phyloP scores from a whole-genome alignment of 2,797 vertebrate genomes.

The Phoeniculus purpureus region DNA sequence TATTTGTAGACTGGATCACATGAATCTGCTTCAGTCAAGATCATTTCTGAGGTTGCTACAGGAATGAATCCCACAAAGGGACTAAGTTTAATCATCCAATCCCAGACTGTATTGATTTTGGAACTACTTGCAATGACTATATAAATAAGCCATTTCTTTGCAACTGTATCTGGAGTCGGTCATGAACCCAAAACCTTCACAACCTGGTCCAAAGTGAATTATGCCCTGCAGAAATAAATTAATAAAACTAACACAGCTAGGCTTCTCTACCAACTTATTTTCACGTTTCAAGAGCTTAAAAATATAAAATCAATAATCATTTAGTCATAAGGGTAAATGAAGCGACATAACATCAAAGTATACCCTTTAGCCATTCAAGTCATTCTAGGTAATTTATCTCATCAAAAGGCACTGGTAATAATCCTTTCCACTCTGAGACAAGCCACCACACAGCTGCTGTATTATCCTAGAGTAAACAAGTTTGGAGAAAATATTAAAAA shows the following conservation, averaged over 20 bases:
- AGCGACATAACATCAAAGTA: slow-evolving; percentile 89
- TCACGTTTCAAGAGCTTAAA: slow-evolving; percentile 87
- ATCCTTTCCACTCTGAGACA: slow-evolving; percentile 85
- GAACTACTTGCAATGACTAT: slow-evolving; percentile 86
- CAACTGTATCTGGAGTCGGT: slow-evolving; percentile 83
- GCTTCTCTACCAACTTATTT: slow-evolving; percentile 86
- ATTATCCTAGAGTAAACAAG: slow-evolving; percentile 90
- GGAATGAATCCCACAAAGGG: slow-evolving; percentile 86
- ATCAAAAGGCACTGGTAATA: slow-evolving; percentile 87
- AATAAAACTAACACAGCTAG: slow-evolving; percentile 85
- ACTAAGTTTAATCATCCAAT: slow-evolving; percentile 88
- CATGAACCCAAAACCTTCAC: slow-evolving; percentile 87
- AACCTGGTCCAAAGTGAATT: slow-evolving; percentile 85
- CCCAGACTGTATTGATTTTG: slow-evolving; percentile 88
- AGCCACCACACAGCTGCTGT: slow-evolving; percentile 80
- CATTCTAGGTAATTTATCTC: slow-evolving; percentile 87
- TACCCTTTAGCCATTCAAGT: slow-evolving; percentile 88
- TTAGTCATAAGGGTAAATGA: slow-evolving; percentile 95
- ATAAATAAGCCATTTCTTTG: slow-evolving; percentile 89
- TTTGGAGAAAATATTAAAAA: slow-evolving; percentile 92
- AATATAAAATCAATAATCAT: slow-evolving; percentile 97
- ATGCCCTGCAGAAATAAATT: slow-evolving; percentile 89
- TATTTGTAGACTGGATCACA: slow-evolving; percentile 78
- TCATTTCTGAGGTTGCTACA: slow-evolving; percentile 77
- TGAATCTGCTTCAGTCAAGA: slow-evolving; percentile 79